Evolutionary conservation across 2,888 invertebrate species (phyloP).

Genomic region (Eilema griseolum): DNA sequence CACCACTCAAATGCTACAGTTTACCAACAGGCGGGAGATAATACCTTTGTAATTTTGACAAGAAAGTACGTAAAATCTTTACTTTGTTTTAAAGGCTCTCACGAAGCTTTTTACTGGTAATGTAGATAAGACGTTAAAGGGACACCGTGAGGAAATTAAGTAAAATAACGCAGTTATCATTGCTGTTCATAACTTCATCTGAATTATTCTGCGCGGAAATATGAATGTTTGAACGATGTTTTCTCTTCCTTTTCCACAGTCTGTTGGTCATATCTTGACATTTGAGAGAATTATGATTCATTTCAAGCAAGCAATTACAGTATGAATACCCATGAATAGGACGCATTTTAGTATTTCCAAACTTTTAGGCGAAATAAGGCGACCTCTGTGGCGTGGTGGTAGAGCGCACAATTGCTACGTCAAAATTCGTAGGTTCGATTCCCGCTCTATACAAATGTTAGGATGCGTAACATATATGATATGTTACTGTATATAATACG

Average conservation of each 20-base stretch:
- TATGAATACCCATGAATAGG: not conserved
- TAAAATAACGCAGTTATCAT: conserved; percentile 45
- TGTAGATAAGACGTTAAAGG: conserved; percentile 46
- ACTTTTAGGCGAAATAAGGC: not conserved
- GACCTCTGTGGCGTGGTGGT: not conserved
- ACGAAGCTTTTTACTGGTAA: conserved; percentile 44
- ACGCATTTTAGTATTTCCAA: not conserved
- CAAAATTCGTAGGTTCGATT: no score
- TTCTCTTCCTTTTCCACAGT: conserved; percentile 24
- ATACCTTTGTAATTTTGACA: conserved; percentile 7
- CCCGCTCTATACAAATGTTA: no score
- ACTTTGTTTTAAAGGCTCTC: conserved; percentile 8
- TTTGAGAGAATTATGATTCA: conserved; percentile 7
- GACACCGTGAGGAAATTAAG: conserved; percentile 17
- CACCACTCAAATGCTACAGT: not conserved
- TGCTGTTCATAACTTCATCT: conserved; percentile 20
- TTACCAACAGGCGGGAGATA: not conserved
- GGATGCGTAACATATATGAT: no score
- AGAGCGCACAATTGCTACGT: not conserved
- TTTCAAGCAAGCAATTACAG: conserved; percentile 11
- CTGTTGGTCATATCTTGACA: not conserved
- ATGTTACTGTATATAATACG: no score
- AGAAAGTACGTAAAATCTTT: conserved; percentile 3
- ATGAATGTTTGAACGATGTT: conserved; percentile 44
- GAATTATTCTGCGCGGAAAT: conserved; percentile 41